Percentiles rank a stretch among this genome's conserved stretches.
phyloP scores from a whole-genome alignment of 2,888 invertebrate species.

The Eupithecia subumbrata region DNA sequence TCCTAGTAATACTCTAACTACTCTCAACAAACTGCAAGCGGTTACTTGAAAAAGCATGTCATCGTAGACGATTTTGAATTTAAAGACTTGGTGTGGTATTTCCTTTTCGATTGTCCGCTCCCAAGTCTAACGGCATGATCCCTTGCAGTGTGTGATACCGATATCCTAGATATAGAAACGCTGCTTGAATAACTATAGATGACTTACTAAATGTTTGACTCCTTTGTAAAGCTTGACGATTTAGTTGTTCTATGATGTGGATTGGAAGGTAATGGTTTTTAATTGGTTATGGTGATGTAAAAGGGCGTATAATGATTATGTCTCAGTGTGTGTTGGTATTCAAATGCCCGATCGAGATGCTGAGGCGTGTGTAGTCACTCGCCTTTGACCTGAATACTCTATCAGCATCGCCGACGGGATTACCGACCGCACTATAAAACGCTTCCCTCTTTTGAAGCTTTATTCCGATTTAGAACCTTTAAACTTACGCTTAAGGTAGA shows the following conservation, averaged over 20 bases:
- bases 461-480: constrained; percentile 64
- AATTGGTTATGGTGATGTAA: constrained; percentile 82
- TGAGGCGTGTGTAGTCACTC: constrained; percentile 71
- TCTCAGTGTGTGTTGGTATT: constrained; percentile 88
- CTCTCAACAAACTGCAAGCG: constrained; percentile 80
- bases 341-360: constrained; percentile 87
- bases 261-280: constrained; percentile 83
- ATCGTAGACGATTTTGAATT: constrained; percentile 59
- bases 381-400: constrained; percentile 76
- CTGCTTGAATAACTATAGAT: constrained; percentile 75
- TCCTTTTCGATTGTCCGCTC: constrained; percentile 53
- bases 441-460: constrained; percentile 59
- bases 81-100: constrained; percentile 69
- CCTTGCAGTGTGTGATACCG: constrained; percentile 79
- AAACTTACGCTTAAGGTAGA: constrained; percentile 71
- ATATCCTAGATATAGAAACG: constrained; percentile 69
- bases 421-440: constrained; percentile 73
- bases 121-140: constrained; percentile 74
- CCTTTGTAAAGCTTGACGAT: constrained; percentile 80
- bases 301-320: constrained; percentile 76
- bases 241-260: constrained; percentile 82
- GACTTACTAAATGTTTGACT: constrained; percentile 79
- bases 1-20: constrained; percentile 70
- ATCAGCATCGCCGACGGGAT: constrained; percentile 78
- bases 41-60: constrained; percentile 68